Evolutionary conservation across 2,888 invertebrate genomes (phyloP).

Genomic region (Spodoptera picta): DNA sequence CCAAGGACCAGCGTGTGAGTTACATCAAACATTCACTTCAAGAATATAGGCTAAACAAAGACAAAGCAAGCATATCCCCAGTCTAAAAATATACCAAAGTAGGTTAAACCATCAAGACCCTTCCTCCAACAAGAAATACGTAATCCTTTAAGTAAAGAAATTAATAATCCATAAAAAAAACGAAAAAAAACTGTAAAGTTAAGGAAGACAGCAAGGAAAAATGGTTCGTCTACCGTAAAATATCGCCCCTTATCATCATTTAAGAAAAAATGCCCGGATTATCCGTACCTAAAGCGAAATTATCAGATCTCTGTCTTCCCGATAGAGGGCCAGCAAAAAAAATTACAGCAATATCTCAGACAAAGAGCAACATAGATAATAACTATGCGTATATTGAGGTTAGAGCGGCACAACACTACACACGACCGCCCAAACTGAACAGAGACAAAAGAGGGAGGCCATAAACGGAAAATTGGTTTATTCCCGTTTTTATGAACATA

Average conservation of each 20-base stretch:
- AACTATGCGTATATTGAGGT: slow-evolving; percentile 48
- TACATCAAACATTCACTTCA: slow-evolving; percentile 11
- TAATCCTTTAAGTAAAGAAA: slow-evolving; percentile 8
- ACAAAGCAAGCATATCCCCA: not conserved
- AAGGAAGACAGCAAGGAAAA: slow-evolving; percentile 27
- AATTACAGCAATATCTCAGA: slow-evolving; percentile 59
- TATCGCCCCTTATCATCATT: slow-evolving; percentile 45
- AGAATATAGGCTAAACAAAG: not conserved
- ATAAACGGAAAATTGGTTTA: slow-evolving; percentile 58
- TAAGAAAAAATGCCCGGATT: slow-evolving; percentile 47
- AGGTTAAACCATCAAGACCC: no score
- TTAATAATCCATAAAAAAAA: slow-evolving; percentile 27
- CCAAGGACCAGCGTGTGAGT: slow-evolving; percentile 8
- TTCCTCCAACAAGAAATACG: slow-evolving; percentile 4
- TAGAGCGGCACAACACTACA: slow-evolving; percentile 32
- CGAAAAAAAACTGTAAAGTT: slow-evolving; percentile 18
- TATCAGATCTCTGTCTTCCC: slow-evolving; percentile 43
- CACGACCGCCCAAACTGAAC: slow-evolving; percentile 13
- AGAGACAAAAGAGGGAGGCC: slow-evolving; percentile 44
- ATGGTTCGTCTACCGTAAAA: slow-evolving; percentile 32
- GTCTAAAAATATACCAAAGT: not conserved
- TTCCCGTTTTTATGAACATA: slow-evolving; percentile 64
- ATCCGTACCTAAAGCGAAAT: slow-evolving; percentile 44
- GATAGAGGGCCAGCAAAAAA: slow-evolving; percentile 49
- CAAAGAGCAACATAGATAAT: slow-evolving; percentile 56